These are phyloP conservation scores for Saguinus midas DNA, from an alignment of 2,113 vertebrate genomes.

Conservation along the genomic window DNA sequence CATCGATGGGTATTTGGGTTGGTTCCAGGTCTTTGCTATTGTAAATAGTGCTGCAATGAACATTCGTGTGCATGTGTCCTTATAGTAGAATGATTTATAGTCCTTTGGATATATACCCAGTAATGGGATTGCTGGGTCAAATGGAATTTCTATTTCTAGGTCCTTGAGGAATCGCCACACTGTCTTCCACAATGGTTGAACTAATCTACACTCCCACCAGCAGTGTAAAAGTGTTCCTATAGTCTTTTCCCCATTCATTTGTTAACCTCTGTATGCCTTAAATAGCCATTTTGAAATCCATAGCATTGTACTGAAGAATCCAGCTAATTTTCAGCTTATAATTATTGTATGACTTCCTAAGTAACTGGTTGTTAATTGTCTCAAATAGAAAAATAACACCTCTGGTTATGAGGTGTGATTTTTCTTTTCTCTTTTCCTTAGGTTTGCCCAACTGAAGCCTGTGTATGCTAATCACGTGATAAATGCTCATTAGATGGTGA, in stretches of 20 bases:
- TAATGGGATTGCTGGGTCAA: too few relatives aligned
- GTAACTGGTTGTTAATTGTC: not conserved
- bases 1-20: too few relatives aligned
- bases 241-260: not conserved
- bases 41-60: too few relatives aligned
- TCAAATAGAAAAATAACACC: not conserved
- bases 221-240: too few relatives aligned
- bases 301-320: not conserved
- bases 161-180: too few relatives aligned
- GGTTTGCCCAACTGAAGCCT: not conserved
- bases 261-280: not conserved
- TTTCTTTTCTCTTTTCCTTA: conserved; percentile 18
- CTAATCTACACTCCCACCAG: too few relatives aligned
- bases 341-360: not conserved
- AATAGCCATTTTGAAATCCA: not conserved
- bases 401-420: not conserved
- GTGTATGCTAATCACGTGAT: not conserved
- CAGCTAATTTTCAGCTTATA: not conserved
- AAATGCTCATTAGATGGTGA: not conserved
- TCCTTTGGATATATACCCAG: too few relatives aligned
- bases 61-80: too few relatives aligned
- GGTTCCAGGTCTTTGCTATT: too few relatives aligned
- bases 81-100: too few relatives aligned
- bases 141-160: too few relatives aligned
- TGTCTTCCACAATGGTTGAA: too few relatives aligned